phyloP scores from a whole-genome alignment of 2,113 vertebrate genomes.

The Pachypanchax playfairii region DNA sequence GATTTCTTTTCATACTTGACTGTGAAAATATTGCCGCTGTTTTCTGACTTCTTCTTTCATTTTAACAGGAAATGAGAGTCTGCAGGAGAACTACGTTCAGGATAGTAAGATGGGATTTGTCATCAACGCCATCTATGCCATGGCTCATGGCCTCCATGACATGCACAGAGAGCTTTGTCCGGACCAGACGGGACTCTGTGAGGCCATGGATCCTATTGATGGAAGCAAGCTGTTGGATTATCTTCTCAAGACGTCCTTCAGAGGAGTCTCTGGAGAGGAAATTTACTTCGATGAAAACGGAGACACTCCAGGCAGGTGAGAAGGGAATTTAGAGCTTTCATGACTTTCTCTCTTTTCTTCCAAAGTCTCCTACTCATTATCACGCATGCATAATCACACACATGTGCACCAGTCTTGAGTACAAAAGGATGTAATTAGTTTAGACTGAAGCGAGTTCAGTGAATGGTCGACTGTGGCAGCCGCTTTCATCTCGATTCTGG shows the following conservation, averaged over 20 bases:
- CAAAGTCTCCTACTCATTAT: slow-evolving; percentile 28
- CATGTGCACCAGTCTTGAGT: slow-evolving; percentile 19
- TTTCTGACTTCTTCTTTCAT: slow-evolving; percentile 4
- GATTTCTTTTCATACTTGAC: neutral
- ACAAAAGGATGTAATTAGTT: slow-evolving; percentile 65
- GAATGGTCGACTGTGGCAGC: slow-evolving; percentile 53
- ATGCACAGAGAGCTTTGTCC: slow-evolving; percentile 93
- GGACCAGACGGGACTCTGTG: slow-evolving; percentile 87
- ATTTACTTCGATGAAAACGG: slow-evolving; percentile 98
- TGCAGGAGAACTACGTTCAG: slow-evolving; percentile 96
- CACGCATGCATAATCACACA: slow-evolving; percentile 16
- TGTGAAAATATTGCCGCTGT: neutral
- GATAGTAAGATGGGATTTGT: slow-evolving; percentile 99
- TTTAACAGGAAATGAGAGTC: slow-evolving; percentile 88
- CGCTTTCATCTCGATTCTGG: slow-evolving; percentile 56
- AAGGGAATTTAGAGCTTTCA: slow-evolving; percentile 9
- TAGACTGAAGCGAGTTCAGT: slow-evolving; percentile 74
- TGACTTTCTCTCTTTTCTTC: slow-evolving; percentile 13
- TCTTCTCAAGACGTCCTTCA: slow-evolving; percentile 92
- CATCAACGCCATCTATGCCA: slow-evolving; percentile 98
- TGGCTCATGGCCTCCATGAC: slow-evolving; percentile 95
- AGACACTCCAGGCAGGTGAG: slow-evolving; percentile 95
- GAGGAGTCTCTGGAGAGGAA: slow-evolving; percentile 94
- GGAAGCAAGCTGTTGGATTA: slow-evolving; percentile 96
- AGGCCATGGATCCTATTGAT: slow-evolving; percentile 96